A percentile compares a stretch with the other conserved stretches of the same genome.
phyloP scores from a whole-genome alignment of 37 sponge, comb jelly and placozoan species.

The Oscarella lobularis region DNA sequence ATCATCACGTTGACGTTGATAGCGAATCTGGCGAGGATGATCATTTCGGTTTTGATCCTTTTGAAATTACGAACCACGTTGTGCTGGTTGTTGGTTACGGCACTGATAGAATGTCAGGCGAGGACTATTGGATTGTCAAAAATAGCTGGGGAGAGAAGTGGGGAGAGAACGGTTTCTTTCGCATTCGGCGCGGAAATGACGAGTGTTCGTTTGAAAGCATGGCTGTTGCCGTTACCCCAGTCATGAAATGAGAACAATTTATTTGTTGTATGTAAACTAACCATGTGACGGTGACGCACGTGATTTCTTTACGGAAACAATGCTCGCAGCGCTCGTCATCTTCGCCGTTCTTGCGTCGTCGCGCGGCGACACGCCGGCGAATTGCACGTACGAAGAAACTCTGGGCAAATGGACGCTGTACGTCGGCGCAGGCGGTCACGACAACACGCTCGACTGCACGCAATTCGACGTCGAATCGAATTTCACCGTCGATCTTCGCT shows the following conservation, averaged over 20 bases:
- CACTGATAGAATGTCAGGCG: conserved; percentile 7
- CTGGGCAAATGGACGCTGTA: conserved; percentile 26
- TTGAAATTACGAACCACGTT: conserved; percentile 37
- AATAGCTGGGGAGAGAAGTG: conserved; percentile 39
- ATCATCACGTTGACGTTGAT: conserved; percentile 6
- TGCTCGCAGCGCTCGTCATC: no score
- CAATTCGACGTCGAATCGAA: background rate
- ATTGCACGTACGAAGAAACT: conserved; percentile 40
- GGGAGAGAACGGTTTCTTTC: conserved; percentile 42
- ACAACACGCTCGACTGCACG: conserved; percentile 20
- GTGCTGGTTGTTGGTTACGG: conserved; percentile 37
- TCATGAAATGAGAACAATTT: conserved; percentile 9
- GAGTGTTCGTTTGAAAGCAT: conserved; percentile 26
- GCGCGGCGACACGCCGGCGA: conserved; percentile 28
- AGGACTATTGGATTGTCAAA: conserved; percentile 31
- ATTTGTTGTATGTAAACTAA: no score
- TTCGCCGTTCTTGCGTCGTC: no score
- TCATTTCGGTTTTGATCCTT: conserved; percentile 25
- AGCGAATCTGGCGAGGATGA: conserved; percentile 13
- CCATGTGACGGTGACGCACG: no score
- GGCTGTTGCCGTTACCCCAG: conserved; percentile 22
- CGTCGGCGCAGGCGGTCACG: conserved; percentile 12
- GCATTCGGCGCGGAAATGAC: conserved; percentile 27
- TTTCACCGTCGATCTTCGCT: conserved; percentile 19
- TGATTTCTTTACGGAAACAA: no score